phyloP scores from a whole-genome alignment of 2,113 vertebrate genomes.

The Atherinomorus stipes region DNA sequence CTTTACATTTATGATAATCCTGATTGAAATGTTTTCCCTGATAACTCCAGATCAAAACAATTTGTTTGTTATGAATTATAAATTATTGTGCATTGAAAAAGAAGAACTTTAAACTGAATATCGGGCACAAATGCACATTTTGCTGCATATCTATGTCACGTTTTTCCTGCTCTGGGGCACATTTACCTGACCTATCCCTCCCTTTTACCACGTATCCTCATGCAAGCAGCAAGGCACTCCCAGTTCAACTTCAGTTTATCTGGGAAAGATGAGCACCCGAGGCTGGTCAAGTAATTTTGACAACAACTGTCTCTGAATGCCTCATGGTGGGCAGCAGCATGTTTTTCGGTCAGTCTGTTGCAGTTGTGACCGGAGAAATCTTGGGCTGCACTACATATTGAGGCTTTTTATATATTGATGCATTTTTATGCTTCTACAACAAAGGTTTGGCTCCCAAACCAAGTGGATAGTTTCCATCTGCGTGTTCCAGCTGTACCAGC shows the following conservation, averaged over 20 bases:
- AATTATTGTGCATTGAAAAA: too few species aligned
- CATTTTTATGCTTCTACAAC: slow-evolving; percentile 10
- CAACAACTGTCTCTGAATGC: slow-evolving; percentile 34
- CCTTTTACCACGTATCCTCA: slow-evolving; percentile 65
- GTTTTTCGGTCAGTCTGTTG: neutral
- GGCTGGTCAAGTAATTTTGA: slow-evolving; percentile 57
- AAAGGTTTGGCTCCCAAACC: slow-evolving; percentile 3
- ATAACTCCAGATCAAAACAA: neutral
- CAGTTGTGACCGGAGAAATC: neutral
- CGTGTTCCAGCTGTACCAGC: slow-evolving; percentile 41
- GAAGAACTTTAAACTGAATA: too few species aligned
- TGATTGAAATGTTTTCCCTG: neutral
- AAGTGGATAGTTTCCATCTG: slow-evolving; percentile 43
- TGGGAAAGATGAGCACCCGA: slow-evolving; percentile 26
- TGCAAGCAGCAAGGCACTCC: slow-evolving; percentile 27
- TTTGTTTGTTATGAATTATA: too few species aligned
- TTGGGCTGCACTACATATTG: slow-evolving; percentile 4
- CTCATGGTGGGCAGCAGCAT: slow-evolving; percentile 5
- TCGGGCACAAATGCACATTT: neutral
- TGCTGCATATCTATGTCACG: slow-evolving; percentile 29
- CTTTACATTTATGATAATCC: neutral
- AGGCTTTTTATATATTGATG: neutral
- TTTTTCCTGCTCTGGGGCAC: slow-evolving; percentile 29
- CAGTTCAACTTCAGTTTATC: slow-evolving; percentile 25
- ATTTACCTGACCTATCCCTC: slow-evolving; percentile 58